Evolutionary conservation across 2,888 invertebrate species (phyloP).

Genomic region (Dolomedes plantarius): DNA sequence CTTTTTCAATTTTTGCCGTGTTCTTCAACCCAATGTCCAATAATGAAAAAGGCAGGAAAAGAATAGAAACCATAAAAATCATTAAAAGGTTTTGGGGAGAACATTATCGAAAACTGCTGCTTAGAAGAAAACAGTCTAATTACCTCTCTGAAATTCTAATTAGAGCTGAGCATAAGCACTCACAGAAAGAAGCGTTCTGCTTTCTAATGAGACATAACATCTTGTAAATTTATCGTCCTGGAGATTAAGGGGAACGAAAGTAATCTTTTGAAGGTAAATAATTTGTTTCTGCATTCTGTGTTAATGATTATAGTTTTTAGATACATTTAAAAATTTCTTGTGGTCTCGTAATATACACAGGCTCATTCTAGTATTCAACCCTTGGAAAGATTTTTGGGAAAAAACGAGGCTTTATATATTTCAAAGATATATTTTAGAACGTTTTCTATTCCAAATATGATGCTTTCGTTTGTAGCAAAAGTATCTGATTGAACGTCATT

Average conservation of each 20-base stretch:
- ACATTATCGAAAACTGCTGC: neutral
- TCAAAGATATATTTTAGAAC: too few relatives aligned
- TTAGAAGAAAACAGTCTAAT: neutral
- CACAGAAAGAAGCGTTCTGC: neutral
- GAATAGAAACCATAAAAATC: neutral
- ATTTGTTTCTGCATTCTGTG: too few relatives aligned
- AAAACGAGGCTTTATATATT: too few relatives aligned
- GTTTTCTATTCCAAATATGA: too few relatives aligned
- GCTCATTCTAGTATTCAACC: too few relatives aligned
- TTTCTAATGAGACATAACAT: neutral
- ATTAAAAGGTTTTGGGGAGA: neutral
- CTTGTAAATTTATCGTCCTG: neutral
- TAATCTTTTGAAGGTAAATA: neutral
- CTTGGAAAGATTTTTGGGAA: too few relatives aligned
- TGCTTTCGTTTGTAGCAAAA: too few relatives aligned
- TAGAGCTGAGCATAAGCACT: neutral
- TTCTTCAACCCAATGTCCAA: neutral
- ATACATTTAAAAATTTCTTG: too few relatives aligned
- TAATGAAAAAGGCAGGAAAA: neutral
- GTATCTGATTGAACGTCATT: too few relatives aligned
- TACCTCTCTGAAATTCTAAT: slow-evolving; percentile 9
- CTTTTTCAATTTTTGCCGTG: too few relatives aligned
- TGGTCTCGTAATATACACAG: too few relatives aligned
- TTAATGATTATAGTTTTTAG: too few relatives aligned
- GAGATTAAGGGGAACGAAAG: neutral